phyloP scores from a whole-genome alignment of 2,888 invertebrate species.

The Melipona beecheii region DNA sequence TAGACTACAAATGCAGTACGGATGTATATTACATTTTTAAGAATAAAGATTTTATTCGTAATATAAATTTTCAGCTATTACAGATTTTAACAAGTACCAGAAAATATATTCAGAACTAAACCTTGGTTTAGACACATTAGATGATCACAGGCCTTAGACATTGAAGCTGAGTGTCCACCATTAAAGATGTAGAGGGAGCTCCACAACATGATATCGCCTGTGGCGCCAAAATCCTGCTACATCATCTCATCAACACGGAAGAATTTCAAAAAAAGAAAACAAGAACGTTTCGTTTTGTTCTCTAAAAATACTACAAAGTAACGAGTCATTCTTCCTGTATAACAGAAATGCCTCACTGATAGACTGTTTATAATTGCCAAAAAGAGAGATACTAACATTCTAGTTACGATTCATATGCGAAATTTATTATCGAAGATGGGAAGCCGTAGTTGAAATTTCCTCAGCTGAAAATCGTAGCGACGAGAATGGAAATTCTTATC shows the following conservation, averaged over 20 bases:
- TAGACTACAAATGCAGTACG: neutral
- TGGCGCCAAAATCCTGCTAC: neutral
- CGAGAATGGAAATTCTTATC: conserved; percentile 44
- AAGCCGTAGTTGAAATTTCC: too few species aligned
- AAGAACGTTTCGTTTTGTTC: neutral
- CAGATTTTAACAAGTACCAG: neutral
- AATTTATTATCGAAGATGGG: too few species aligned
- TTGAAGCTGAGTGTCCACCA: neutral
- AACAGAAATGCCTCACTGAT: neutral
- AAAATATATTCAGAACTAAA: neutral
- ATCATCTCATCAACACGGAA: neutral
- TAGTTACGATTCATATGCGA: too few species aligned
- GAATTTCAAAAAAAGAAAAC: neutral
- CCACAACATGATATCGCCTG: neutral
- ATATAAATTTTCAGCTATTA: neutral
- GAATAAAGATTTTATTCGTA: neutral
- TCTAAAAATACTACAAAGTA: neutral
- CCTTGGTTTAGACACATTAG: neutral
- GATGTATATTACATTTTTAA: neutral
- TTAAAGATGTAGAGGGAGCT: neutral
- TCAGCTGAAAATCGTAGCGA: conserved; percentile 18
- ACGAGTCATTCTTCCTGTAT: neutral
- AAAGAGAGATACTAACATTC: too few species aligned
- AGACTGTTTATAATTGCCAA: neutral
- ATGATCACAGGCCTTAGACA: neutral